A percentile compares a stretch with the other conserved stretches of the same genome.
Conservation (phyloP, 1,140 invertebrate species). For the Drosophila sucinea region DNA sequence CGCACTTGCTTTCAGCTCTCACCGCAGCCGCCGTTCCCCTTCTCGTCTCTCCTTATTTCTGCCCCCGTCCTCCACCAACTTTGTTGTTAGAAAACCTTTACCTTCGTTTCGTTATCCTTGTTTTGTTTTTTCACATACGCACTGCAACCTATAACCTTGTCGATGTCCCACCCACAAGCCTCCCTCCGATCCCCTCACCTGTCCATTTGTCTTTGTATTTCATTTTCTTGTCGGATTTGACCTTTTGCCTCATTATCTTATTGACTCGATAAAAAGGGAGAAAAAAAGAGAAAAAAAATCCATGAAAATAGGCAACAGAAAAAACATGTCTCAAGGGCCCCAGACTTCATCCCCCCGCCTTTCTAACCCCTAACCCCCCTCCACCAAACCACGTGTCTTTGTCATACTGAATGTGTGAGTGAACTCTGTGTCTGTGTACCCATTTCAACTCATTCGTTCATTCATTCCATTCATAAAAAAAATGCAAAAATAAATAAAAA, state of each 20-base stretch:
- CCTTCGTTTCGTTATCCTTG: constrained; percentile 39
- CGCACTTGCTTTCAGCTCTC: constrained; percentile 25
- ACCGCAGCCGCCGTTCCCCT: constrained; percentile 36
- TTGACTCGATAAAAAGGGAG: constrained; percentile 74
- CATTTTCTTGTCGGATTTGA: constrained; percentile 49
- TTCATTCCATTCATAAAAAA: constrained; percentile 32
- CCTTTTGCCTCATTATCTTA: constrained; percentile 64
- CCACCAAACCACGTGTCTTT: constrained; percentile 10
- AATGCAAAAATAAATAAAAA: background rate
- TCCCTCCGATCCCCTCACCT: constrained; percentile 25
- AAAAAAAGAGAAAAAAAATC: constrained; percentile 37
- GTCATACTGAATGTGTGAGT: constrained; percentile 35
- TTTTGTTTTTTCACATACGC: constrained; percentile 29
- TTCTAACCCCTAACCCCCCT: constrained; percentile 20
- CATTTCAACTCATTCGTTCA: constrained; percentile 62
- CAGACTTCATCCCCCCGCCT: constrained; percentile 6
- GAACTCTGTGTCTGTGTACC: constrained; percentile 29
- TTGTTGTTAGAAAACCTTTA: constrained; percentile 6
- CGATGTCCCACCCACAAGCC: background rate
- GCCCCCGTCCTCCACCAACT: constrained; percentile 14
- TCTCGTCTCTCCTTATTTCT: background rate
- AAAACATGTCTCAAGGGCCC: constrained; percentile 52
- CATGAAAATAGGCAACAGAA: constrained; percentile 36
- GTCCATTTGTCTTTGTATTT: constrained; percentile 29
- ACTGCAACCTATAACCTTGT: constrained; percentile 39